Evolutionary conservation across 2,888 invertebrate genomes (phyloP).

Genomic region (Pherbina coryleti): DNA sequence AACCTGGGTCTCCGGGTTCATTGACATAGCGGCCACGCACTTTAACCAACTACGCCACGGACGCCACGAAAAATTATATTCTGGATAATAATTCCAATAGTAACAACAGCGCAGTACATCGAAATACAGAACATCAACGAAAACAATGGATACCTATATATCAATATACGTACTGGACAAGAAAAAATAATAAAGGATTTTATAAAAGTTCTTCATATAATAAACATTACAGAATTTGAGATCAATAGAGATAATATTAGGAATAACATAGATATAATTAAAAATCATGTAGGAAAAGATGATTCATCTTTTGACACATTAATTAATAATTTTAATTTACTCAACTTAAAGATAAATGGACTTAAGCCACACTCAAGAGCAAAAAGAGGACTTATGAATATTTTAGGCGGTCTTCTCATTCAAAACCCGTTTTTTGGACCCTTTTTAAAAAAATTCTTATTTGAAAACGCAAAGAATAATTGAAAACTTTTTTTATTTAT

Average conservation of each 20-base stretch:
- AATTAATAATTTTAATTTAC: no score
- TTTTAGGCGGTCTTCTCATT: no score
- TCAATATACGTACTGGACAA: conserved; percentile 19
- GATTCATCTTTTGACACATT: neutral
- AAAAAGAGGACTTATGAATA: conserved; percentile 40
- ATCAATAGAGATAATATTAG: conserved; percentile 21
- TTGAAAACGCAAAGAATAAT: no score
- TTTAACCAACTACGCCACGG: no score
- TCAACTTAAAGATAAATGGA: no score
- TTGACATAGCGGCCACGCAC: no score
- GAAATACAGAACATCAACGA: conserved; percentile 15
- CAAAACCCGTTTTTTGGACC: no score
- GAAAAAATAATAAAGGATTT: conserved; percentile 20
- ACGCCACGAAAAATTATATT: neutral
- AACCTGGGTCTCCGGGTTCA: no score
- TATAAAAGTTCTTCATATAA: conserved; percentile 38
- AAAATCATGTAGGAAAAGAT: neutral
- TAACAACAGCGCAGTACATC: neutral
- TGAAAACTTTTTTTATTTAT: no score
- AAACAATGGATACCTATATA: conserved; percentile 30
- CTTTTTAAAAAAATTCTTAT: no score
- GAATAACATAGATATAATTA: neutral
- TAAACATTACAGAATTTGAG: conserved; percentile 40
- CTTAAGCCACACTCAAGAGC: conserved; percentile 36
- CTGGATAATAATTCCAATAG: neutral